Conservation (phyloP, 2,888 invertebrate species). For the Leucophenga montana region DNA sequence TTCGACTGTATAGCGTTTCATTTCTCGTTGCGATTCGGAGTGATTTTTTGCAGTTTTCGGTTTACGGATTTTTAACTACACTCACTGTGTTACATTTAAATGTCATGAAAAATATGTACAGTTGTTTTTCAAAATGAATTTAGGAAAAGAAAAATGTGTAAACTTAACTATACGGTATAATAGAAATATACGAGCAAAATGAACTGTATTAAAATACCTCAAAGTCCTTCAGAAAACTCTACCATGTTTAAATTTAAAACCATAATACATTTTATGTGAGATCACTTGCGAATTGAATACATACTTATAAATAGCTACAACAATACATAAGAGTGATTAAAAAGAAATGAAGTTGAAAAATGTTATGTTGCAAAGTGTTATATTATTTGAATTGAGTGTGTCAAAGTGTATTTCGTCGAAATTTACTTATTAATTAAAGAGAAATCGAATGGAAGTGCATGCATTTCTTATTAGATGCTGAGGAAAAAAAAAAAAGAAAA, state of each 20-base stretch:
- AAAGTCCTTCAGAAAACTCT: too few species aligned
- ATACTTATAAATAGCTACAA: too few species aligned
- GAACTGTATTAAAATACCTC: too few species aligned
- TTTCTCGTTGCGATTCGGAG: background rate
- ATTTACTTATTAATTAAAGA: background rate
- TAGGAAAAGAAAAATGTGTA: too few species aligned
- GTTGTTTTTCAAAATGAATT: background rate
- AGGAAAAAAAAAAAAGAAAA: background rate
- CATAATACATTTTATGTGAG: too few species aligned
- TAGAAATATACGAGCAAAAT: too few species aligned
- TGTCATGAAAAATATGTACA: background rate
- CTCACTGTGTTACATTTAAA: constrained; percentile 1
- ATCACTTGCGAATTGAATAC: too few species aligned
- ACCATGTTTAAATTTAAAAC: too few species aligned
- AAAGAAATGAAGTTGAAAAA: too few species aligned
- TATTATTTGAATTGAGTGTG: background rate
- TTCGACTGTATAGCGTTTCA: background rate
- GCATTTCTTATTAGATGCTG: background rate
- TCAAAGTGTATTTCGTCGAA: background rate
- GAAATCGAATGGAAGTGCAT: background rate
- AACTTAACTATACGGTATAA: too few species aligned
- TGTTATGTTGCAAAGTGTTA: background rate
- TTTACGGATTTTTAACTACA: too few species aligned
- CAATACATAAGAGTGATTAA: too few species aligned
- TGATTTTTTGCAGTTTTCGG: constrained; percentile 16